phyloP scores from a whole-genome alignment of 2,797 vertebrate genomes.

The Silurus lanzhouensis region DNA sequence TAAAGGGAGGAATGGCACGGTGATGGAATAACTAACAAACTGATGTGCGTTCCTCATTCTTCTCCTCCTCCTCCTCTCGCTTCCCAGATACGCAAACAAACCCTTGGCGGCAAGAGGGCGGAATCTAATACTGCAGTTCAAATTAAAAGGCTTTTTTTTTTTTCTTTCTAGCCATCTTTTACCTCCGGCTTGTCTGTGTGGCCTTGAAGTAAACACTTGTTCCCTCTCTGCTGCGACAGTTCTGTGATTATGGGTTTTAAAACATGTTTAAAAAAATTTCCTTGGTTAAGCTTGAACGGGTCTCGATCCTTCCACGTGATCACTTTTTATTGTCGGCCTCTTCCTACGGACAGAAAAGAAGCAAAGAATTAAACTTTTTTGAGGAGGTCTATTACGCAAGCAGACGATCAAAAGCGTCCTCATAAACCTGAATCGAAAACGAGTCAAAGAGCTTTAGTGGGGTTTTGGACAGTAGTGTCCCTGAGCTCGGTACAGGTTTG shows the following conservation, averaged over 20 bases:
- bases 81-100: slow-evolving; percentile 14
- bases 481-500: not conserved
- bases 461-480: not conserved
- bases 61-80: not conserved
- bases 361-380: not conserved
- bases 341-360: slow-evolving; percentile 14
- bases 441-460: not conserved
- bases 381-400: not conserved
- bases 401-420: not conserved
- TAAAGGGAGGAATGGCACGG: slow-evolving; percentile 33
- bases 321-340: slow-evolving; percentile 36
- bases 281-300: not conserved
- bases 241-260: slow-evolving; percentile 41
- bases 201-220: not conserved
- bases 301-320: not conserved
- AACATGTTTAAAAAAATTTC: slow-evolving; percentile 40
- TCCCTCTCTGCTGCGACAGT: not conserved
- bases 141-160: slow-evolving; percentile 1
- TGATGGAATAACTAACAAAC: slow-evolving; percentile 38
- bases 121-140: slow-evolving; percentile 26
- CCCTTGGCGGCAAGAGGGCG: not conserved
- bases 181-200: not conserved
- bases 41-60: not conserved
- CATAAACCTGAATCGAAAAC: not conserved
- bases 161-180: not conserved